A percentile compares a stretch with the other conserved stretches of the same genome.
phyloP scores from a whole-genome alignment of 1,140 invertebrate species.

The Philopotamus ludificatus region DNA sequence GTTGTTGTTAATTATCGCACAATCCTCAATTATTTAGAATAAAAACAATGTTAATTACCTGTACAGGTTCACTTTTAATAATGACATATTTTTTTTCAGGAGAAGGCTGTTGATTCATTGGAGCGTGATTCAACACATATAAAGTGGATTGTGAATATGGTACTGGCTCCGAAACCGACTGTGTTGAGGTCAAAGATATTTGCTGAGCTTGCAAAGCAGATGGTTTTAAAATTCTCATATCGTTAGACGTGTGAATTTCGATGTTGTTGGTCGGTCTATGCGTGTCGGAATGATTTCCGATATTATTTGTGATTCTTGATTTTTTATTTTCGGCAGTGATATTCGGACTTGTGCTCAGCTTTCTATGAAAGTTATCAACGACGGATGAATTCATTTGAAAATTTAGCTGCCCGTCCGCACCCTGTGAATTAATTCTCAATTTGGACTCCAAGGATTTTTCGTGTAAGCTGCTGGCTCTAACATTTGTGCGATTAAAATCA shows the following conservation, averaged over 20 bases:
- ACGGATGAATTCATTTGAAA: constrained; percentile 29
- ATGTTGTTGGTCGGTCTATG: constrained; percentile 35
- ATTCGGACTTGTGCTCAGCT: constrained; percentile 27
- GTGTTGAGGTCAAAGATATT: constrained; percentile 48
- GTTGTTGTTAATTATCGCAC: too few species aligned
- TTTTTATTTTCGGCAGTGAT: constrained; percentile 17
- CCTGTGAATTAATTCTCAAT: constrained; percentile 26
- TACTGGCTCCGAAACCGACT: constrained; percentile 46
- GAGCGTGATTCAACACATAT: too few species aligned
- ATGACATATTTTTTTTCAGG: constrained; percentile 53
- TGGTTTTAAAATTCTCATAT: constrained; percentile 52
- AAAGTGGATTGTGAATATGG: constrained; percentile 45
- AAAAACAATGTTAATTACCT: constrained; percentile 44
- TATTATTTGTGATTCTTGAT: constrained; percentile 12
- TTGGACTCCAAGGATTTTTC: constrained; percentile 28
- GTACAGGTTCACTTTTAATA: constrained; percentile 54
- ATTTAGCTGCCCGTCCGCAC: constrained; percentile 27
- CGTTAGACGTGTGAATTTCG: constrained; percentile 46
- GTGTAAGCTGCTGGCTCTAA: constrained; percentile 21
- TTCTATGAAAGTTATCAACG: constrained; percentile 24
- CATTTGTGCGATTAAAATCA: constrained; percentile 27
- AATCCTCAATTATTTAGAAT: too few species aligned
- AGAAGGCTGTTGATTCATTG: constrained; percentile 50
- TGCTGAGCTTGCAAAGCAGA: constrained; percentile 48
- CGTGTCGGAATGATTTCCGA: constrained; percentile 30